Percentiles rank a stretch among this genome's conserved stretches.
Conservation (phyloP, 2,113 vertebrate species). For the Hoplias malabaricus region DNA sequence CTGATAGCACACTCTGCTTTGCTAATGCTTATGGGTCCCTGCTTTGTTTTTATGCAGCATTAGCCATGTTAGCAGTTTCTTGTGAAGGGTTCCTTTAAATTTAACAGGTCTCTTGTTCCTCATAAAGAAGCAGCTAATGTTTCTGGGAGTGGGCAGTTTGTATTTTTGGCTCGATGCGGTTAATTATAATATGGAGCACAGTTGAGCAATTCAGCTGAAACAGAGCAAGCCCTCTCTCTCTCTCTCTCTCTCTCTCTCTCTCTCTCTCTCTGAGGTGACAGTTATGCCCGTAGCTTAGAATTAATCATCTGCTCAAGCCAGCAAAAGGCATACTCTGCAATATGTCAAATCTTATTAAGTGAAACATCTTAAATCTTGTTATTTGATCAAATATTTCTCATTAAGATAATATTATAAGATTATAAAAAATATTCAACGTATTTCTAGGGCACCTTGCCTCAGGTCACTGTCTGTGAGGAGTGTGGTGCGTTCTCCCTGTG, state of each 20-base stretch:
- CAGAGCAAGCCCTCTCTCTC: not conserved
- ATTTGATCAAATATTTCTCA: too few relatives aligned
- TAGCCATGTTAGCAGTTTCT: not conserved
- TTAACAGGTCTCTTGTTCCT: not conserved
- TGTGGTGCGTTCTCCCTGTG: too few relatives aligned
- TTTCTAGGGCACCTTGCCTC: too few relatives aligned
- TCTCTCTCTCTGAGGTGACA: slow-evolving; percentile 8
- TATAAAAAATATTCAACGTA: too few relatives aligned
- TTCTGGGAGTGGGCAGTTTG: not conserved
- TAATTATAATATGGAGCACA: slow-evolving; percentile 13
- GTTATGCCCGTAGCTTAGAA: not conserved
- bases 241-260: slow-evolving; percentile 6
- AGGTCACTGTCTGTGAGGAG: too few relatives aligned
- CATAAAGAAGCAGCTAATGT: not conserved
- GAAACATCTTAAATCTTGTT: too few relatives aligned
- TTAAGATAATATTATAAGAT: too few relatives aligned
- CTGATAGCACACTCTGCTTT: not conserved
- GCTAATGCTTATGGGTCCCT: not conserved
- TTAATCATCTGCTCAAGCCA: slow-evolving; percentile 12
- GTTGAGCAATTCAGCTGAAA: slow-evolving; percentile 11
- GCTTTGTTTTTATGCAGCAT: not conserved
- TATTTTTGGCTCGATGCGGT: slow-evolving; percentile 10
- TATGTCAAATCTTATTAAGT: too few relatives aligned
- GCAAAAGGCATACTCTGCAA: not conserved
- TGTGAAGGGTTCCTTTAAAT: not conserved